Evolutionary conservation across 2,113 vertebrate species (phyloP).

Genomic region (Dasyurus viverrinus): DNA sequence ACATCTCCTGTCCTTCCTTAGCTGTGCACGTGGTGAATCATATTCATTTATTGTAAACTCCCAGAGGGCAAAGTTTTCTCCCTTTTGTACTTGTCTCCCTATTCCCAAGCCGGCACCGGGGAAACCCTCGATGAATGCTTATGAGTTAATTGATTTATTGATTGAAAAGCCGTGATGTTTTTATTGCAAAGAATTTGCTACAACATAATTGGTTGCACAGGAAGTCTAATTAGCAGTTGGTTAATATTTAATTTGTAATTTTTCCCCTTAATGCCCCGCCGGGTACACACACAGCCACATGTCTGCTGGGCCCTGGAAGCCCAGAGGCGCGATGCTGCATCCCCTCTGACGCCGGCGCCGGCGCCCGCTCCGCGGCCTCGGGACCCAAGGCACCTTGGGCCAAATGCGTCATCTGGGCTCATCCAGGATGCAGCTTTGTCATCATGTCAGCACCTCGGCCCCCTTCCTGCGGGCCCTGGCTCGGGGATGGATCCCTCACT

Average conservation of each 20-base stretch:
- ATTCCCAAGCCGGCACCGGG: neutral
- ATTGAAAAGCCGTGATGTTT: neutral
- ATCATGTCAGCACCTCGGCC: no score
- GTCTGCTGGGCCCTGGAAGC: neutral
- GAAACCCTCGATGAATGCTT: neutral
- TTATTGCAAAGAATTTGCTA: neutral
- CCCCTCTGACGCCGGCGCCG: accelerated
- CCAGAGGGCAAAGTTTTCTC: neutral
- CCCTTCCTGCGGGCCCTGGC: neutral
- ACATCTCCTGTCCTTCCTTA: neutral
- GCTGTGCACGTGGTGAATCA: neutral
- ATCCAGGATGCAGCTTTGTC: neutral
- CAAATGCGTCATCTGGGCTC: neutral
- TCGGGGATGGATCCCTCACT: neutral
- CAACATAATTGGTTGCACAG: neutral
- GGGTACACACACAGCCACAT: neutral
- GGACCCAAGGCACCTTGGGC: accelerated
- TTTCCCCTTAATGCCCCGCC: neutral
- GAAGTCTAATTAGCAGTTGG: neutral
- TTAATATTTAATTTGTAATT: neutral
- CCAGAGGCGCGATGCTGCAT: neutral
- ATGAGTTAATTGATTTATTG: neutral
- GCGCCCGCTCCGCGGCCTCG: no score
- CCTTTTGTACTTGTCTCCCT: neutral
- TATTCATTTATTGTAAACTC: neutral